phyloP scores from a whole-genome alignment of 1,140 invertebrate genomes.

The Triops cancriformis region DNA sequence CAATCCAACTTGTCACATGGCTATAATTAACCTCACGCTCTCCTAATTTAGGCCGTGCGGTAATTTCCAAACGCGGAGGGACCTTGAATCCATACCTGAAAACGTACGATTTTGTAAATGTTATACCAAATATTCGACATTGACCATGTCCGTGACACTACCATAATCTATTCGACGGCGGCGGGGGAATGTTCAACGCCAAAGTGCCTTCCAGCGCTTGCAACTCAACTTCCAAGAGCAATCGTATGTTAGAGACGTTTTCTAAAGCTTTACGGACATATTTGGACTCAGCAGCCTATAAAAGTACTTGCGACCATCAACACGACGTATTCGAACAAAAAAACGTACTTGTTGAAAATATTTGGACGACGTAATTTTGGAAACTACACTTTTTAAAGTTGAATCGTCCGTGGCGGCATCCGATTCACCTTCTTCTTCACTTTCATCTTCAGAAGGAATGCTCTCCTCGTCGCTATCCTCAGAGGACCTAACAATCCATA shows the following conservation, averaged over 20 bases:
- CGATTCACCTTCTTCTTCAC: not conserved
- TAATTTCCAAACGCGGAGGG: not conserved
- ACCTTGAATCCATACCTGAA: not conserved
- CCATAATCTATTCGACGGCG: slow-evolving; percentile 18
- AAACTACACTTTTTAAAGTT: not conserved
- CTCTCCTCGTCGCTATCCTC: not conserved
- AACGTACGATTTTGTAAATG: not conserved
- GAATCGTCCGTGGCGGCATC: not conserved
- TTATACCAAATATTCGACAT: not conserved
- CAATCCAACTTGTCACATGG: not conserved
- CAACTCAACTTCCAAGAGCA: slow-evolving; percentile 20
- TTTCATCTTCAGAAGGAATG: not conserved
- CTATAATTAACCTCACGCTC: not conserved
- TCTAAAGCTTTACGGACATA: slow-evolving; percentile 21
- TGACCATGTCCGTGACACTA: not conserved
- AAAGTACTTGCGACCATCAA: not conserved
- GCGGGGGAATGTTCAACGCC: slow-evolving; percentile 17
- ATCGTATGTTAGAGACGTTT: slow-evolving; percentile 7
- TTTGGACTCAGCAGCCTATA: slow-evolving; percentile 17
- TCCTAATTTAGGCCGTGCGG: not conserved
- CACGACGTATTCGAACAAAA: not conserved
- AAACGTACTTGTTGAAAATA: slow-evolving; percentile 22
- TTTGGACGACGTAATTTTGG: slow-evolving; percentile 16
- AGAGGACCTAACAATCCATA: not conserved
- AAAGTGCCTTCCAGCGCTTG: slow-evolving; percentile 4